Percentiles rank a stretch among this genome's conserved stretches.
Evolutionary conservation across 1,140 invertebrate species (phyloP).

Genomic region (Caerostris darwini): DNA sequence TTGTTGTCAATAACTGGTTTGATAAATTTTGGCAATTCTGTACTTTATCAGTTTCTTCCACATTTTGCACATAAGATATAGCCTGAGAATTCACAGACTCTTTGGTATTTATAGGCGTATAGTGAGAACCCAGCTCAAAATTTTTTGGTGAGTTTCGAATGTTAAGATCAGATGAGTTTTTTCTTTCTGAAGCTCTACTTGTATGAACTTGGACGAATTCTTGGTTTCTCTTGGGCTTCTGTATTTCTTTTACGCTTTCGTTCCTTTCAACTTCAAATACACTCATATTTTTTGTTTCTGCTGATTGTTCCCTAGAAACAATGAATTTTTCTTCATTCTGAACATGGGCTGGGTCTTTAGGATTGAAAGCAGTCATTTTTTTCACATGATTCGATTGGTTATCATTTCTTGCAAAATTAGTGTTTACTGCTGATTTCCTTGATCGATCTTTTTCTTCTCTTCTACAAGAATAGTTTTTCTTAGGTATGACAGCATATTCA

Average conservation of each 20-base stretch:
- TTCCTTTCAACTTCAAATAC: not conserved
- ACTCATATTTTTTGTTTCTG: not conserved
- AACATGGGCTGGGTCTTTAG: not conserved
- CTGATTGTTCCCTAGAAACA: not conserved
- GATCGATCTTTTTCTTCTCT: slow-evolving; percentile 11
- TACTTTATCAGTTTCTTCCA: not conserved
- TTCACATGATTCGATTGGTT: not conserved
- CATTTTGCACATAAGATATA: not conserved
- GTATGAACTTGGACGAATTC: not conserved
- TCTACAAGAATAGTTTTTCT: not conserved
- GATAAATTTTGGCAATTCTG: not conserved
- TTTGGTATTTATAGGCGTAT: not conserved
- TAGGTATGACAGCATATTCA: slow-evolving; percentile 62
- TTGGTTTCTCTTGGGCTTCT: not conserved
- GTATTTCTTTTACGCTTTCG: not conserved
- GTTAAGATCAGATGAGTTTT: not conserved
- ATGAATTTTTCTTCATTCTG: not conserved
- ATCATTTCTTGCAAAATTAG: not conserved
- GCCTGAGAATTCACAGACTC: not conserved
- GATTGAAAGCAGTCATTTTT: slow-evolving; percentile 2
- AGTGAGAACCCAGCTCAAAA: not conserved
- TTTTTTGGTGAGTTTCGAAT: not conserved
- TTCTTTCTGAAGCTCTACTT: not conserved
- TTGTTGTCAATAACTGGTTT: not conserved
- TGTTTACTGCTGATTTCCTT: not conserved